Percentiles rank a stretch among this genome's conserved stretches.
Evolutionary conservation across 2,888 invertebrate genomes (phyloP).

Genomic region (Chloromyia formosa): DNA sequence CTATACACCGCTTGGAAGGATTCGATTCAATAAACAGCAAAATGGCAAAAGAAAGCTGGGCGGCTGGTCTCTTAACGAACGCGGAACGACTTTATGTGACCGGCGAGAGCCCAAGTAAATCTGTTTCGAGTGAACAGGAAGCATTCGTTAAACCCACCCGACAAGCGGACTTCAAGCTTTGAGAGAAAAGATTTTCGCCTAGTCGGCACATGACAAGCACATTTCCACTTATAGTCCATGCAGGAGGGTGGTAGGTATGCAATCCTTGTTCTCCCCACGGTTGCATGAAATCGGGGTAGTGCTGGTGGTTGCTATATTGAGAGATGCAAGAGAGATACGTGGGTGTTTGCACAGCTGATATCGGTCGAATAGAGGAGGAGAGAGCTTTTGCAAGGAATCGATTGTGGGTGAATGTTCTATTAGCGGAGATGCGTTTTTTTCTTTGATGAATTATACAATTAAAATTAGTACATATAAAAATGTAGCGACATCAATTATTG

Average conservation of each 20-base stretch:
- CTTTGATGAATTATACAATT: too few species aligned
- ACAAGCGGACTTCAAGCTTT: constrained; percentile 22
- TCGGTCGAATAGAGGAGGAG: background rate
- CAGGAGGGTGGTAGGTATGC: background rate
- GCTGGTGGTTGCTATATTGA: background rate
- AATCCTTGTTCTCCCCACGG: background rate
- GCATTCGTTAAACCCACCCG: background rate
- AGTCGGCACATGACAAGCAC: too few species aligned
- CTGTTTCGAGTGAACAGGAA: constrained; percentile 25
- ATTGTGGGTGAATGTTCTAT: background rate
- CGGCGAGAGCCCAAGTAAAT: constrained; percentile 32
- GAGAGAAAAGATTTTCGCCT: background rate
- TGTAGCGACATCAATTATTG: too few species aligned
- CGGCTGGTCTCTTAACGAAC: background rate
- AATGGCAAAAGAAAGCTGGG: background rate
- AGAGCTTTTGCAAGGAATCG: background rate
- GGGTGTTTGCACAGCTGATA: constrained; percentile 25
- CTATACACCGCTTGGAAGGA: background rate
- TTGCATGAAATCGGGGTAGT: background rate
- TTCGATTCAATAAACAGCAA: background rate
- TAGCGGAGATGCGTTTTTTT: background rate
- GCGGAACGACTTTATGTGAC: constrained; percentile 33
- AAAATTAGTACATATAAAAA: too few species aligned
- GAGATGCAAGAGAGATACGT: background rate
- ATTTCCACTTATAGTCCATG: background rate